Evolutionary conservation across 1,140 invertebrate species (phyloP).

Genomic region (Scaptomyza hsui): DNA sequence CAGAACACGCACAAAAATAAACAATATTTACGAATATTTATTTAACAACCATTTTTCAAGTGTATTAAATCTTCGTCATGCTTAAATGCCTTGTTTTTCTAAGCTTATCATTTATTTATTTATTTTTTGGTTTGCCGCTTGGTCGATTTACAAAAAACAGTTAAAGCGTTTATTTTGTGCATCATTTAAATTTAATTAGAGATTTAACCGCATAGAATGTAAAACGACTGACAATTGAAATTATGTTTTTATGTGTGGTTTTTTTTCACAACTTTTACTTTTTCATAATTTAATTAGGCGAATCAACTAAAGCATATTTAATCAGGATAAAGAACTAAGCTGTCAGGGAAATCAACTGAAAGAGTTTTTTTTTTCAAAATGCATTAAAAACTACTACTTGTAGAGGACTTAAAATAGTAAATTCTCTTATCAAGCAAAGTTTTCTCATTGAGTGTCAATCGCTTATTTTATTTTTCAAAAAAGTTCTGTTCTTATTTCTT

Average conservation of each 20-base stretch:
- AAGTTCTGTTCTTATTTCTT: too few relatives aligned
- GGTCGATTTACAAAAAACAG: background rate
- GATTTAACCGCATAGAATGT: background rate
- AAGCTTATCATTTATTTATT: background rate
- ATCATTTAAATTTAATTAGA: background rate
- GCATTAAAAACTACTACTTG: too few relatives aligned
- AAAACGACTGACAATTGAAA: background rate
- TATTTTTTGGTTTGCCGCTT: background rate
- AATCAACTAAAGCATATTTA: background rate
- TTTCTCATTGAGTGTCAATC: too few relatives aligned
- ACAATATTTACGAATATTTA: too few relatives aligned
- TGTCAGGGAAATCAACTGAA: background rate
- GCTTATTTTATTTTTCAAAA: too few relatives aligned
- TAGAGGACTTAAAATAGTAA: too few relatives aligned
- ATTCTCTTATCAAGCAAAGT: too few relatives aligned
- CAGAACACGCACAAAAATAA: background rate
- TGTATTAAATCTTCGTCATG: too few relatives aligned
- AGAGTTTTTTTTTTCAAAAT: too few relatives aligned
- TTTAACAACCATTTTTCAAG: too few relatives aligned
- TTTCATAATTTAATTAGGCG: background rate
- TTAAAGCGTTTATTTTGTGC: background rate
- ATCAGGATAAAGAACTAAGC: background rate
- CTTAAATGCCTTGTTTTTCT: background rate
- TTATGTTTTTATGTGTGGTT: too few relatives aligned
- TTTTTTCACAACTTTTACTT: background rate